Conservation (phyloP, 2,888 invertebrate species). For the Chymomyza fuscimana region DNA sequence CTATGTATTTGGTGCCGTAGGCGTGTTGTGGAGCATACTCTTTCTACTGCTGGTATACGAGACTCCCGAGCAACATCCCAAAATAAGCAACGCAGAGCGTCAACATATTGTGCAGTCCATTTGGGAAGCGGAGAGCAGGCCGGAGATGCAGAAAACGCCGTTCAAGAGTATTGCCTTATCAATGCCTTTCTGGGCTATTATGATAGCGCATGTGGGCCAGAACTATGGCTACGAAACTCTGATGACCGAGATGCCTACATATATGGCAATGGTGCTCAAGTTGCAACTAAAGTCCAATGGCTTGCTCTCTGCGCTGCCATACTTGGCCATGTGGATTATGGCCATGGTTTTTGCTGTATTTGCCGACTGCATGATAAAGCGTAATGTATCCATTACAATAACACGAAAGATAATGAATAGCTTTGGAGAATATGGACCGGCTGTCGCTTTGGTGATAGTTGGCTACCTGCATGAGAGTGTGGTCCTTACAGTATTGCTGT, state of each 20-base stretch:
- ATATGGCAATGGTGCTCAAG: conserved; percentile 91
- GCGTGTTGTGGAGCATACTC: conserved; percentile 85
- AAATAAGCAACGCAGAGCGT: conserved; percentile 15
- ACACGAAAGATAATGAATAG: conserved; percentile 91
- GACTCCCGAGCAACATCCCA: neutral
- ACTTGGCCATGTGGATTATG: conserved; percentile 93
- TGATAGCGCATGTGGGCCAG: conserved; percentile 92
- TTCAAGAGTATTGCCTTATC: conserved; percentile 87
- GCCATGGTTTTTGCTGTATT: conserved; percentile 89
- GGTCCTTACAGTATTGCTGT: conserved; percentile 85
- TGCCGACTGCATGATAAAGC: conserved; percentile 90
- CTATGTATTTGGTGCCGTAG: conserved; percentile 90
- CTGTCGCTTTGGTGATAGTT: conserved; percentile 87
- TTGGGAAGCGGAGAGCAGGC: conserved; percentile 3
- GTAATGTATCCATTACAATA: conserved; percentile 85
- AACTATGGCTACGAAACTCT: conserved; percentile 94
- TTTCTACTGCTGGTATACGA: conserved; percentile 25
- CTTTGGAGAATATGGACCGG: conserved; percentile 88
- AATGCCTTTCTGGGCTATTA: conserved; percentile 91
- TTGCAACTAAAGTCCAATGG: conserved; percentile 90
- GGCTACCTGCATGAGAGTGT: conserved; percentile 91
- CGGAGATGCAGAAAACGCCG: conserved; percentile 81
- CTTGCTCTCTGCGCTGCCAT: conserved; percentile 89
- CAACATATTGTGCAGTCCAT: conserved; percentile 19
- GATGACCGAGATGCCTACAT: conserved; percentile 92